These are phyloP conservation scores for Melanocharis versteri DNA, from an alignment of 2,113 vertebrate genomes.

Conservation along the genomic window DNA sequence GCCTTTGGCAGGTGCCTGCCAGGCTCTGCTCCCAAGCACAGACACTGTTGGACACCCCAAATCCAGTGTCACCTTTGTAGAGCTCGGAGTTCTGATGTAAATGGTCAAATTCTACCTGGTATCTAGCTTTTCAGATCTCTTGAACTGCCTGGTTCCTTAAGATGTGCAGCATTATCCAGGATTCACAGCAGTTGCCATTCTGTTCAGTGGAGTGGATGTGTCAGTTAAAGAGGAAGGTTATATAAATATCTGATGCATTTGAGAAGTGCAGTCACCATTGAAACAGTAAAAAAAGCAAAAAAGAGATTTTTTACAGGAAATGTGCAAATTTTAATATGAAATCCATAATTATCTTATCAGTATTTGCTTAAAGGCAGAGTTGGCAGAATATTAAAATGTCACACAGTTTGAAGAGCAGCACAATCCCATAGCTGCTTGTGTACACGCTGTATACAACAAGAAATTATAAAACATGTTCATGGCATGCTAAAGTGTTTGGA, in stretches of 20 bases:
- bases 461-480: not conserved
- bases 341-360: not conserved
- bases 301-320: not conserved
- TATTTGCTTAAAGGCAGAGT: conserved; percentile 18
- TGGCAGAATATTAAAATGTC: conserved; percentile 13
- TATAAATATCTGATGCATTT: not conserved
- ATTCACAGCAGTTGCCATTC: not conserved
- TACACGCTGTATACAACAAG: not conserved
- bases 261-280: not conserved
- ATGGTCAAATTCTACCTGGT: accelerated
- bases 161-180: not conserved
- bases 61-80: accelerated
- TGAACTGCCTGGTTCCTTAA: not conserved
- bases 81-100: not conserved
- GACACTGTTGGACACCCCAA: not conserved
- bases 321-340: not conserved
- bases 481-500: not conserved
- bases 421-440: not conserved
- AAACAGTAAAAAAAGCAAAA: not conserved
- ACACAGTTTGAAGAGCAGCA: not conserved
- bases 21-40: not conserved
- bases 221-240: not conserved
- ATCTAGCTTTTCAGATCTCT: not conserved
- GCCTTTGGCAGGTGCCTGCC: not conserved
- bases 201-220: not conserved